Base-by-base conservation (phyloP, 2,113 vertebrate species). In the Macheiramphus alcinus region DNA sequence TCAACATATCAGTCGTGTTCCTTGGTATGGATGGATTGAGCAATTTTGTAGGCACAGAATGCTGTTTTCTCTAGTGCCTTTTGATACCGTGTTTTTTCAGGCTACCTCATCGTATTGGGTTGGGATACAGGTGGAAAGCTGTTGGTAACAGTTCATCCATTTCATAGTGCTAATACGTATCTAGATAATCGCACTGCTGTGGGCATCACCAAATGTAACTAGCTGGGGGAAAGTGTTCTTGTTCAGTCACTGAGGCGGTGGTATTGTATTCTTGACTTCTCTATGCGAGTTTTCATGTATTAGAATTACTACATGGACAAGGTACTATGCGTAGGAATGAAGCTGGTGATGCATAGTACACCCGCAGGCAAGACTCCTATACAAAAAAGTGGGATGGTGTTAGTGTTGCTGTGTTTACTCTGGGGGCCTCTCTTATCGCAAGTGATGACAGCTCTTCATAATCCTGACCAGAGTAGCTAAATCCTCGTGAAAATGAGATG, bases 231-330 rank as follows among this genome's bases (percentile, higher is more conserved):
- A 19, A 3, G 16, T 0, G 8, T 36, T 93, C 40, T 26, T 19
- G 19, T n/a, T 63, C 31, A 13, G 34, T 29, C 23, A 4, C 27
- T 8, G 43, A 32, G 47, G 32, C 1, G 3, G 7, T 32, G n/a
- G 11, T 26, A 3, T 10, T 15, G 16, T 20, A 2, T 40, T 48
- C 53, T 9, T 32, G 13, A 15, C 23, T 58, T 13, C 27, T 56
- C 16, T 7, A 0, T 6, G 31, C 2, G 32, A 48, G 34, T 43
- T 67, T 8, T 38, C 2, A 0, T 0, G 3, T 9, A 1, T 48
- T 7, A 12, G 26, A 29, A 22, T 53, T 31, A 18, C 58, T 22
- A 0, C 0, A 0, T 7, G 34, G 31, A 20, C 9, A 25, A 34
- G 26, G 31, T 50, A 5, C 59, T 38, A 6, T 1, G 2, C 0